Conservation (phyloP, 2,113 vertebrate genomes). For the Phrynosoma platyrhinos region DNA sequence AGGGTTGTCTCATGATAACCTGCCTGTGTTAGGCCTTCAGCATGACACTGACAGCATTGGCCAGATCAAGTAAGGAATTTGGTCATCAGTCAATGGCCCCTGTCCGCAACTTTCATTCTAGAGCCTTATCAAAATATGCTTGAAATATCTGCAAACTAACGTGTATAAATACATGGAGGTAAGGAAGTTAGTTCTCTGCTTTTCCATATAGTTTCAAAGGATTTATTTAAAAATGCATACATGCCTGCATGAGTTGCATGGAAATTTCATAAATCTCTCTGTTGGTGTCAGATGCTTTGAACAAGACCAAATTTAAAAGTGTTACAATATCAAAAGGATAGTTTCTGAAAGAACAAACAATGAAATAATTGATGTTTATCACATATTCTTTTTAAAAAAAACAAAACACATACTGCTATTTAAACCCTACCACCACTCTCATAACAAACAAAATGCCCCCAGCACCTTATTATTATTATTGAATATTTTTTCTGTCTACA, state of each 20-base stretch:
- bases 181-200: background rate
- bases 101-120: background rate
- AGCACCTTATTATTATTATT: too few relatives aligned
- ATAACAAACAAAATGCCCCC: too few relatives aligned
- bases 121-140: slow-evolving; percentile 4
- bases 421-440: too few relatives aligned
- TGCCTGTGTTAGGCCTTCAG: too few relatives aligned
- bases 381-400: background rate
- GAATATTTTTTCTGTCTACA: too few relatives aligned
- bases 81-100: background rate
- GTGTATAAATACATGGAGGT: background rate
- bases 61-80: background rate
- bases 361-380: slow-evolving; percentile 25
- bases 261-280: slow-evolving; percentile 98
- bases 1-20: too few relatives aligned
- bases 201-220: background rate
- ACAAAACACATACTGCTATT: background rate
- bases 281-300: slow-evolving; percentile 97
- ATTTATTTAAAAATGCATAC: slow-evolving; percentile 43
- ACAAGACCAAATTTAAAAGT: slow-evolving; percentile 94
- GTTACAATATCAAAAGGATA: slow-evolving; percentile 98
- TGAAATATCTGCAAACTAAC: background rate
- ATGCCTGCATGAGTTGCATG: slow-evolving; percentile 98
- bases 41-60: background rate
- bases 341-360: slow-evolving; percentile 84